Conservation (phyloP, 2,888 invertebrate species). For the Cerastis leucographa region DNA sequence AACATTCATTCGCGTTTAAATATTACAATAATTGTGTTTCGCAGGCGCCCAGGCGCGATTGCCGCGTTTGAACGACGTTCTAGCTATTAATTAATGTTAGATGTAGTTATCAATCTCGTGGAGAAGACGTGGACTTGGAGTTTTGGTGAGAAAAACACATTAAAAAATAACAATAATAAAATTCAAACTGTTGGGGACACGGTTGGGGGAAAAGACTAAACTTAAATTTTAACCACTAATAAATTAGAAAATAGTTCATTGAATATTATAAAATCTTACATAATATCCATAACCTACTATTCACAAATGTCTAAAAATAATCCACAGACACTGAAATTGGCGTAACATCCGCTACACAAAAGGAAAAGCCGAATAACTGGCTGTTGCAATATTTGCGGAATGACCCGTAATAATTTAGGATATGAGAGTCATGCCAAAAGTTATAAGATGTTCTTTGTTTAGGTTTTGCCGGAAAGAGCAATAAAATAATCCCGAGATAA, state of each 20-base stretch:
- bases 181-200: too few relatives aligned
- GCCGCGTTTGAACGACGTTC: constrained; percentile 29
- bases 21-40: constrained; percentile 47
- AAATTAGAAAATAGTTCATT: too few relatives aligned
- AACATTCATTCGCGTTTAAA: constrained; percentile 53
- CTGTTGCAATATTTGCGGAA: constrained; percentile 61
- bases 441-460: constrained; percentile 62
- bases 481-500: constrained; percentile 60
- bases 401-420: constrained; percentile 65
- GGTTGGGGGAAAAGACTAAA: neutral
- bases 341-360: constrained; percentile 48
- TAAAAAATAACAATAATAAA: neutral
- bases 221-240: neutral
- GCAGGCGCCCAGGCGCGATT: constrained; percentile 14
- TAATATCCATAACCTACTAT: neutral
- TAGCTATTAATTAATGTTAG: constrained; percentile 38
- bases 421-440: constrained; percentile 66
- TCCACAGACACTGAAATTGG: constrained; percentile 30
- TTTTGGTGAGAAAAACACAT: neutral
- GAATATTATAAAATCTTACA: neutral
- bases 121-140: neutral
- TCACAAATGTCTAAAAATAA: constrained; percentile 26
- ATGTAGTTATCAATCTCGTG: constrained; percentile 6
- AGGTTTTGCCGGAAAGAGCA: constrained; percentile 55
- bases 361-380: constrained; percentile 45